Evolutionary conservation across 2,113 vertebrate genomes (phyloP).

Genomic region (Verasper variegatus): DNA sequence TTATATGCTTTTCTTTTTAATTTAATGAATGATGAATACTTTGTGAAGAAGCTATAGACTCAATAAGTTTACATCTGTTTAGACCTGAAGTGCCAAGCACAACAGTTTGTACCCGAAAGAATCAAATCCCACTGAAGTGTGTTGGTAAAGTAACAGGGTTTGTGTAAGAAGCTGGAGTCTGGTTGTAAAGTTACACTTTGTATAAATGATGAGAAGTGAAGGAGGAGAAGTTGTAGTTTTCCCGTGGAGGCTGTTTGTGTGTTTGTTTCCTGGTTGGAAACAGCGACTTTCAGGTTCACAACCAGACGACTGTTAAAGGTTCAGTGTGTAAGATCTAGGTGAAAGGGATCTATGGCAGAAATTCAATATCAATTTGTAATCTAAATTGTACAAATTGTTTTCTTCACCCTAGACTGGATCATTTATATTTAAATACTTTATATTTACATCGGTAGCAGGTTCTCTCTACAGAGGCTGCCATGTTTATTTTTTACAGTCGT

Average conservation of each 20-base stretch:
- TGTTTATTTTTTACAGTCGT: too few species aligned
- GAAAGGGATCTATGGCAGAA: too few species aligned
- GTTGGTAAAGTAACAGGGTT: background rate
- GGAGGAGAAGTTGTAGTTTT: background rate
- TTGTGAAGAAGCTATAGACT: slow-evolving; percentile 20
- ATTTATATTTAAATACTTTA: too few species aligned
- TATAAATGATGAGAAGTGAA: slow-evolving; percentile 8
- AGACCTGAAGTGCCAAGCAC: slow-evolving; percentile 25
- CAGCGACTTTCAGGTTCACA: background rate
- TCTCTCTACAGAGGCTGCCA: too few species aligned
- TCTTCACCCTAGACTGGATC: too few species aligned
- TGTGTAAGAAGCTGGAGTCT: slow-evolving; percentile 2
- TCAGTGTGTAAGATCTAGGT: too few species aligned
- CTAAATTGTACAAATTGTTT: too few species aligned
- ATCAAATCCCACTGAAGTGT: background rate
- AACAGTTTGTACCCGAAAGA: slow-evolving; percentile 3
- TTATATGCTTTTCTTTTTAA: slow-evolving; percentile 33
- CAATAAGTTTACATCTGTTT: slow-evolving; percentile 16
- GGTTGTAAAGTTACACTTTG: background rate
- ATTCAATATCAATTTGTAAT: too few species aligned
- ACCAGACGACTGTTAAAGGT: too few species aligned
- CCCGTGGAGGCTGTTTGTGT: too few species aligned
- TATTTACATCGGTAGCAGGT: too few species aligned
- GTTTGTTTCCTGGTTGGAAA: background rate
- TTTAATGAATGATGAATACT: slow-evolving; percentile 2